phyloP scores from a whole-genome alignment of 2,113 vertebrate species.

The Myrmecobius fasciatus region DNA sequence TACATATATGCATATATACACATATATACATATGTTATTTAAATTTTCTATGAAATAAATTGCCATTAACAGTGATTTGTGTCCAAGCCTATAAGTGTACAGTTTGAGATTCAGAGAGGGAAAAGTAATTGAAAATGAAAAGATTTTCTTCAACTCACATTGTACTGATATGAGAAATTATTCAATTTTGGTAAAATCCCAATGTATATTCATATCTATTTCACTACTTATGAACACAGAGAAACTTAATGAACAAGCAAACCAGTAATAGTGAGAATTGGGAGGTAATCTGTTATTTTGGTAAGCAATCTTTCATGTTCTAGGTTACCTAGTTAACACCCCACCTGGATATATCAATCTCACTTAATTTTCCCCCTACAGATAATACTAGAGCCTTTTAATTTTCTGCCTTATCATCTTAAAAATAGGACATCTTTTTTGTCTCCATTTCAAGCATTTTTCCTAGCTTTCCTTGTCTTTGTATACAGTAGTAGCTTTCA shows the following conservation, averaged over 20 bases:
- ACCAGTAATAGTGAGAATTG: neutral
- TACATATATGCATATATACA: neutral
- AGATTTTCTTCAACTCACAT: neutral
- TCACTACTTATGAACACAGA: neutral
- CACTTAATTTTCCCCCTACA: neutral
- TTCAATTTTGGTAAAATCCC: neutral
- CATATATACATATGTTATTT: neutral
- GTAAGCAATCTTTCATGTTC: neutral
- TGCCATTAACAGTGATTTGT: neutral
- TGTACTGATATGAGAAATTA: neutral
- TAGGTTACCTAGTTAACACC: neutral
- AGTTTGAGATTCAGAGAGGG: neutral
- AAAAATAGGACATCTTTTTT: neutral
- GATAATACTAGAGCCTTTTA: neutral
- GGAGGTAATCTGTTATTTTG: neutral
- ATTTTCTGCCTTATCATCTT: neutral
- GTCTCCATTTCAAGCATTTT: neutral
- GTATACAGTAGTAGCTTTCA: neutral
- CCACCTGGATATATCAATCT: neutral
- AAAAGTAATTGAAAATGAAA: neutral
- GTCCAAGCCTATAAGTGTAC: neutral
- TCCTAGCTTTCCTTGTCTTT: neutral
- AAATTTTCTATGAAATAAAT: neutral
- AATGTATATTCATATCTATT: neutral
- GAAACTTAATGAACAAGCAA: neutral